Conservation (phyloP, 2,113 vertebrate genomes). For the Malurus elegans region DNA sequence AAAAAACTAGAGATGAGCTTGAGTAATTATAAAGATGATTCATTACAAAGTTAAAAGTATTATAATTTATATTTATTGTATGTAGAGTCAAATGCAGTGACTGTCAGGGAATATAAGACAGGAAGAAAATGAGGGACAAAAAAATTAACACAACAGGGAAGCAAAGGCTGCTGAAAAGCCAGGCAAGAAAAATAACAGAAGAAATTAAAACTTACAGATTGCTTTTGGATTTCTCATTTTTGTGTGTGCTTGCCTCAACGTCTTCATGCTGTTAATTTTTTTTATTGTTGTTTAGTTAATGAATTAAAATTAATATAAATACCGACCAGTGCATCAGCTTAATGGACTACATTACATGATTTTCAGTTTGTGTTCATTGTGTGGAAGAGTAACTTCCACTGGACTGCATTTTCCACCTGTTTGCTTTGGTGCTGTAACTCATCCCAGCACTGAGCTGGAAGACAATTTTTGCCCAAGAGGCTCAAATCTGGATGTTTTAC, state of each 20-base stretch:
- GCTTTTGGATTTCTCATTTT: background rate
- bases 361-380: background rate
- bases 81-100: background rate
- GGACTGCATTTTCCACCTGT: background rate
- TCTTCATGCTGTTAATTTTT: background rate
- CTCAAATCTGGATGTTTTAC: background rate
- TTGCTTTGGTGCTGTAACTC: background rate
- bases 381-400: background rate
- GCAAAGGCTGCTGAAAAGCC: background rate
- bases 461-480: background rate
- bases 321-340: background rate
- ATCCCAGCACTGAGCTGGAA: background rate
- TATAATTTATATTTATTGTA: background rate
- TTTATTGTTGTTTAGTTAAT: background rate
- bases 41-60: background rate
- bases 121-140: background rate
- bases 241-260: background rate
- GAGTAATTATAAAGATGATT: background rate
- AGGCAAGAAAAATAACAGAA: background rate
- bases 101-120: background rate
- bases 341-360: background rate
- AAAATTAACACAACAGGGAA: background rate
- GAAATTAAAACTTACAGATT: background rate
- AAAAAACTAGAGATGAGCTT: constrained; percentile 25
- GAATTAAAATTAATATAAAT: background rate